A percentile compares a stretch with the other conserved stretches of the same genome.
Evolutionary conservation across 2,797 vertebrate genomes (phyloP).

Genomic region (Salmo trutta): DNA sequence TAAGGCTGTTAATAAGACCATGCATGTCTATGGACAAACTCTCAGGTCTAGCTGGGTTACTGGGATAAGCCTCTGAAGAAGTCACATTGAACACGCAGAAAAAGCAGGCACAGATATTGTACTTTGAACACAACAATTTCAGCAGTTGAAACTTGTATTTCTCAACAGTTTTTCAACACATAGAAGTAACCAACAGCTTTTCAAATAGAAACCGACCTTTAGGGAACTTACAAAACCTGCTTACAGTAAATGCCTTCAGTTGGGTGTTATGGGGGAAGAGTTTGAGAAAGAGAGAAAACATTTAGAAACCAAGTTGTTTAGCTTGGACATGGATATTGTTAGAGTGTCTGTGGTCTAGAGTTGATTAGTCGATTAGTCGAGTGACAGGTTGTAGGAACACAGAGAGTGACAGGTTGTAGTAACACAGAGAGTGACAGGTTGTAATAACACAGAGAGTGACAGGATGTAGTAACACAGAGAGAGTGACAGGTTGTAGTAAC

Average conservation of each 20-base stretch:
- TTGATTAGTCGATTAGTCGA: neutral
- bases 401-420: conserved; percentile 7
- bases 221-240: neutral
- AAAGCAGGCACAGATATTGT: neutral
- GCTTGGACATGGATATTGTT: neutral
- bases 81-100: neutral
- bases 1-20: neutral
- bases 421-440: no score
- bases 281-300: neutral
- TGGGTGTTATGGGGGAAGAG: neutral
- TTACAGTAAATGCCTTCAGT: neutral
- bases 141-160: no score
- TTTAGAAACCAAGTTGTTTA: neutral
- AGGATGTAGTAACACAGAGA: no score
- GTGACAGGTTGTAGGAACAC: neutral
- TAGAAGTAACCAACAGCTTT: conserved; percentile 30
- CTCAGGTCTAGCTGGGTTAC: neutral
- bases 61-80: neutral
- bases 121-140: neutral
- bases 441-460: no score
- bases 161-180: neutral
- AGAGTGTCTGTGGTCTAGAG: neutral
- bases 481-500: no score
- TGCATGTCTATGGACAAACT: neutral
- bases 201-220: neutral